phyloP scores from a whole-genome alignment of 2,797 vertebrate genomes.

The Coluber constrictor region DNA sequence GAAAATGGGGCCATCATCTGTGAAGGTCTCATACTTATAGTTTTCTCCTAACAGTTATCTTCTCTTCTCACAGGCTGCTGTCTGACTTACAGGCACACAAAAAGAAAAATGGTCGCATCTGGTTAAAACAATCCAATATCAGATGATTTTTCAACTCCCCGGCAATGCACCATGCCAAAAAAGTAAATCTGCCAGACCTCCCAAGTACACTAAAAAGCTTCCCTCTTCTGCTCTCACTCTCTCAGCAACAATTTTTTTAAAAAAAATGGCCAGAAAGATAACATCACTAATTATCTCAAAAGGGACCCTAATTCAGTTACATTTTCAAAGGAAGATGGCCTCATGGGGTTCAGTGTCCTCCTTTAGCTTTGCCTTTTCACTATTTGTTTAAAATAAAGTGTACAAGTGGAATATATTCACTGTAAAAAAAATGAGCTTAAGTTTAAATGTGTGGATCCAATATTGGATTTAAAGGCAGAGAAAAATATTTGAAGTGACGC shows the following conservation, averaged over 20 bases:
- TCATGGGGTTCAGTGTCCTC: constrained; percentile 9
- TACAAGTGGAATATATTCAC: neutral
- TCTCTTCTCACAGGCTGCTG: constrained; percentile 53
- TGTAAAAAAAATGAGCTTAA: neutral
- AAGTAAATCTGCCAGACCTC: constrained; percentile 71
- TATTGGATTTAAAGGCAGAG: neutral
- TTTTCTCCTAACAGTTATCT: constrained; percentile 44
- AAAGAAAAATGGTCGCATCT: constrained; percentile 55
- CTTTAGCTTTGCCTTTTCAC: neutral
- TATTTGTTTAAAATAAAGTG: neutral
- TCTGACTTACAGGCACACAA: constrained; percentile 51
- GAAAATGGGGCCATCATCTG: constrained; percentile 44
- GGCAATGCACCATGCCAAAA: constrained; percentile 42
- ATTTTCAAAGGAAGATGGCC: constrained; percentile 11
- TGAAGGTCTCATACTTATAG: constrained; percentile 17
- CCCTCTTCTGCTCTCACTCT: constrained; percentile 52
- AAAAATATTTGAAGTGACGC: neutral
- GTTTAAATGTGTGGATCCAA: neutral
- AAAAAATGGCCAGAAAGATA: constrained; percentile 42
- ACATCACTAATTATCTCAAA: constrained; percentile 40
- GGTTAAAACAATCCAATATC: constrained; percentile 67
- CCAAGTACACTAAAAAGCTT: constrained; percentile 57
- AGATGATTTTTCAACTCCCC: constrained; percentile 47
- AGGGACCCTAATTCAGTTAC: constrained; percentile 12
- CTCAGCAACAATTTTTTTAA: constrained; percentile 35